Evolutionary conservation across 1,140 invertebrate genomes (phyloP).

Genomic region (Drosophila chauvacae): DNA sequence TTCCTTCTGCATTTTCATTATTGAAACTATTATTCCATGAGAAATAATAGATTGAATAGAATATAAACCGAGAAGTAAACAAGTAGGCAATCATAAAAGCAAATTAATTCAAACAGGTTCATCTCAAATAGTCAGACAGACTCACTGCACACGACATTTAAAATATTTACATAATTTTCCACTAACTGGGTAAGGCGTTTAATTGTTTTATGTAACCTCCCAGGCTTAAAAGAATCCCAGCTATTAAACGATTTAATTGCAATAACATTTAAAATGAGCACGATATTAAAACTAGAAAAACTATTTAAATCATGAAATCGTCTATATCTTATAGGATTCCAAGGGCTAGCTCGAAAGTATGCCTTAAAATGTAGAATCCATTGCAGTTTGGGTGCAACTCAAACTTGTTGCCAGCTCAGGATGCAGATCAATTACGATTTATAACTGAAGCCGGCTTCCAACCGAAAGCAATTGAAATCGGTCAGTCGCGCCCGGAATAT

Average conservation of each 20-base stretch:
- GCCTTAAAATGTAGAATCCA: not conserved
- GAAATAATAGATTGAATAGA: too few species aligned
- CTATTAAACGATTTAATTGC: not conserved
- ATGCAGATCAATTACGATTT: conserved; percentile 22
- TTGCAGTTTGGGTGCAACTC: conserved; percentile 24
- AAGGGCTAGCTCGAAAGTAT: conserved; percentile 12
- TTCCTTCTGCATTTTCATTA: not conserved
- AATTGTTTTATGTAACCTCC: not conserved
- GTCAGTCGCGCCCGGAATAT: conserved; percentile 49
- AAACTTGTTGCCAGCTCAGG: conserved; percentile 45
- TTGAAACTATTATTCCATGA: not conserved
- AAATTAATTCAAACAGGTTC: not conserved
- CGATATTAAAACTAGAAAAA: not conserved
- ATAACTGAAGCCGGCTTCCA: conserved; percentile 47
- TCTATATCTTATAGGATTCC: not conserved
- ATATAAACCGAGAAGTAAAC: not conserved
- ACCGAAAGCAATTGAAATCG: conserved; percentile 45
- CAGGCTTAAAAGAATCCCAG: not conserved
- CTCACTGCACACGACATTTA: not conserved
- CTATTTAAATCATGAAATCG: not conserved
- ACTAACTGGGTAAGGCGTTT: not conserved
- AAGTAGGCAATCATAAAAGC: too few species aligned
- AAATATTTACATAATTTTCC: not conserved
- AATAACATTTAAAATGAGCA: not conserved
- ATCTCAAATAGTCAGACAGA: too few species aligned